Evolutionary conservation across 1,140 invertebrate species (phyloP), one percentile per base, ranked within the genome.

Genomic region (Linepithema humile): DNA sequence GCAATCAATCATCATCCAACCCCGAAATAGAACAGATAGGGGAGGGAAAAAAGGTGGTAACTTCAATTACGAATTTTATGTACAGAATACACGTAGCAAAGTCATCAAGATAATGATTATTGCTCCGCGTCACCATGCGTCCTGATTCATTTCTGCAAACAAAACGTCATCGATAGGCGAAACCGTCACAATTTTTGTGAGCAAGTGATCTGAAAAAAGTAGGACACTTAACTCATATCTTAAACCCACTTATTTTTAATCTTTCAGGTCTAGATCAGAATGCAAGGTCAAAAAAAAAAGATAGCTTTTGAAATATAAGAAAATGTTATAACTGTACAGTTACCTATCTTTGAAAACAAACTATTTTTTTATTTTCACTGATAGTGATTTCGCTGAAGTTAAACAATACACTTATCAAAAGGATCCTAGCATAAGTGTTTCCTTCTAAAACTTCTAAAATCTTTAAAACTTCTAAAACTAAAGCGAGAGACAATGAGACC

Each of bases 71-170:
- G n/a, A n/a, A 60, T 74, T 10, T 6, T 26, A 55, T 7, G 6
- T 20, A 35, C 5, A 72, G 12, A 7, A n/a, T 69, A 70, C 20
- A 55, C 9, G n/a, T 35, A 59, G 26, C 43, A 48, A 15, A 78
- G 29, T 83, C 62, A 17, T 55, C 10, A 17, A 32, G 69, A 26
- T 75, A 50, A 40, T 29, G 17, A 62, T 10, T 12, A 29, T 9
- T 43, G 32, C 29, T 78, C n/a, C 67, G 45, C 82, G 53, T 80
- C 73, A 83, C 12, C 48, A n/a, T n/a, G 70, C 26, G 29, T 12
- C 53, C 84, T 88, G 87, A 88, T 85, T 88, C 87, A 88, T 35
- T 73, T 88, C 73, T 6, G 85, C 70, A 88, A 88, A 87, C 75
- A 62, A 69, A 85, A 40, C 74, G 55, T 83, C 84, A 77, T 57